Conservation (phyloP, 2,113 vertebrate species). For the Erinaceus europaeus region DNA sequence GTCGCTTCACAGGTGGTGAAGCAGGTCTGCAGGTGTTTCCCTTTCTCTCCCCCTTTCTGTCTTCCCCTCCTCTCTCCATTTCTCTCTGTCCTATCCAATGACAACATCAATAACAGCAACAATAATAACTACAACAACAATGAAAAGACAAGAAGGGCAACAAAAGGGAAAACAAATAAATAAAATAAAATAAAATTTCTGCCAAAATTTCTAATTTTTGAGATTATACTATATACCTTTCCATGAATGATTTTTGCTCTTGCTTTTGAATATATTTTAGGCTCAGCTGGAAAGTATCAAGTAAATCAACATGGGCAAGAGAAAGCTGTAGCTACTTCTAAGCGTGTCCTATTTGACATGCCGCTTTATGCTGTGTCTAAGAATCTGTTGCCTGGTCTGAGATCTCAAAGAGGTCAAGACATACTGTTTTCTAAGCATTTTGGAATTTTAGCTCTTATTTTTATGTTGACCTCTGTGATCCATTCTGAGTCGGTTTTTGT, state of each 20-base stretch:
- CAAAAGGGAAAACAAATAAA: too few species aligned
- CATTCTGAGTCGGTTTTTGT: background rate
- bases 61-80: too few species aligned
- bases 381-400: background rate
- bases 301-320: background rate
- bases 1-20: too few species aligned
- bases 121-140: too few species aligned
- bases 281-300: background rate
- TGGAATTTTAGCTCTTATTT: background rate
- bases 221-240: background rate
- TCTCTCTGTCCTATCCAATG: too few species aligned
- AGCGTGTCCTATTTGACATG: background rate
- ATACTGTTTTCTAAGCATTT: conserved; percentile 2
- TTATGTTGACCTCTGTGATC: background rate
- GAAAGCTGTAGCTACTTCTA: background rate
- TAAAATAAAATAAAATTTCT: too few species aligned
- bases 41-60: too few species aligned
- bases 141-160: too few species aligned
- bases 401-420: background rate
- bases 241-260: background rate
- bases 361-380: background rate
- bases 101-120: too few species aligned
- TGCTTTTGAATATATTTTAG: background rate
- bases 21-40: too few species aligned
- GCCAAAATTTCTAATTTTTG: too few species aligned